These are phyloP conservation scores for Notoglanidium macrostoma DNA, from an alignment of 2,797 vertebrate species.

Conservation along the genomic window DNA sequence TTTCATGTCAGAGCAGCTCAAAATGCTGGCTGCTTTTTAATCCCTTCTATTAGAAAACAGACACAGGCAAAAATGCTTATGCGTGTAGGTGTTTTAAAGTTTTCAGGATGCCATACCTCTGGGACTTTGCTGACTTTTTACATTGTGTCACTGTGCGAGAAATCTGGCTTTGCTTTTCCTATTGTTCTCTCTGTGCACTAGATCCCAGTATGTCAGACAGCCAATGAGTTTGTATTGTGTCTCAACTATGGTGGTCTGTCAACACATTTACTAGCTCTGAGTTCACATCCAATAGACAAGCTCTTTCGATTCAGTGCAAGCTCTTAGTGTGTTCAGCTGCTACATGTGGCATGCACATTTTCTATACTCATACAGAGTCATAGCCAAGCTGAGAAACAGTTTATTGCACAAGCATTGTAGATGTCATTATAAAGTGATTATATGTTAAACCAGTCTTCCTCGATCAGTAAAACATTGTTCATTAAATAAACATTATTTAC, in stretches of 20 bases:
- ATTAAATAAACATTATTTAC: neutral
- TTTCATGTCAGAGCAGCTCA: slow-evolving; percentile 13
- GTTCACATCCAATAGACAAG: neutral
- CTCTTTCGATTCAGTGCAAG: neutral
- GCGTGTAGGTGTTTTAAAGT: neutral
- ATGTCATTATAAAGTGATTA: neutral
- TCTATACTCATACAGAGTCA: neutral
- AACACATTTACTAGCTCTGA: slow-evolving; percentile 8
- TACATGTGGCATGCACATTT: neutral
- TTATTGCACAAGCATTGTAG: neutral
- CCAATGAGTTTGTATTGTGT: slow-evolving; percentile 6
- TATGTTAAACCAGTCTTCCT: neutral
- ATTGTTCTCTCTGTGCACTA: slow-evolving; percentile 12
- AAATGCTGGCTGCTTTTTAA: slow-evolving; percentile 6
- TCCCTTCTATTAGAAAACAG: slow-evolving; percentile 6
- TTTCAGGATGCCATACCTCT: slow-evolving; percentile 8
- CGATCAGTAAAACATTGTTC: neutral
- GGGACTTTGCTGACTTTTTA: slow-evolving; percentile 29
- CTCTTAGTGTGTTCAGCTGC: neutral
- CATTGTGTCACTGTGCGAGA: neutral
- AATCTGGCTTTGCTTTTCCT: neutral
- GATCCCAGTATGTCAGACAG: neutral
- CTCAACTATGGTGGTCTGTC: slow-evolving; percentile 32
- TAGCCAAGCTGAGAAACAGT: neutral
- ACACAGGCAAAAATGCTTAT: neutral